Percentiles rank a stretch among this genome's conserved stretches.
Evolutionary conservation across 1,140 invertebrate genomes (phyloP).

Genomic region (Hestina assimilis): DNA sequence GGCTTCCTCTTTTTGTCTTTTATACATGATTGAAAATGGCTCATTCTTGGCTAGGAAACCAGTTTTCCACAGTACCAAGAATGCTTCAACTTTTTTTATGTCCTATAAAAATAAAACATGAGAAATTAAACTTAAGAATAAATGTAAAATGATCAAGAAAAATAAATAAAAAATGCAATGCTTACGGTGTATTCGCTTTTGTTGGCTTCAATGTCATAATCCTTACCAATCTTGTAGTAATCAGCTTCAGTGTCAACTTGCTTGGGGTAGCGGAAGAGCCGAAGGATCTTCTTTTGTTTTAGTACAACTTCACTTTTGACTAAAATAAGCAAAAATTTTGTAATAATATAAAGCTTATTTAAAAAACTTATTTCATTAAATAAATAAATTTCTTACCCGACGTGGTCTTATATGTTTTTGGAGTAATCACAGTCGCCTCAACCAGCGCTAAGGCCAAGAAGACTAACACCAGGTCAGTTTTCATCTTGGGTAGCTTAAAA

Average conservation of each 20-base stretch:
- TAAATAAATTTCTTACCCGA: constrained; percentile 37
- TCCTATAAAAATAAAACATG: not conserved
- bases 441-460: constrained; percentile 46
- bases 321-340: no score
- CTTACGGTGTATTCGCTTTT: constrained; percentile 53
- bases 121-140: not conserved
- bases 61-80: constrained; percentile 70
- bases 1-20: constrained; percentile 77
- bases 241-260: constrained; percentile 45
- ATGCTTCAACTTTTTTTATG: constrained; percentile 78
- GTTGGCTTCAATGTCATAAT: constrained; percentile 46
- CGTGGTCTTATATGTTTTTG: constrained; percentile 37
- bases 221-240: constrained; percentile 55
- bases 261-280: constrained; percentile 49
- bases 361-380: not conserved
- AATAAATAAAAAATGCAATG: not conserved
- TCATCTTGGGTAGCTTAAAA: constrained; percentile 43
- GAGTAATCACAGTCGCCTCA: constrained; percentile 31
- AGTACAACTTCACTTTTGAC: constrained; percentile 37
- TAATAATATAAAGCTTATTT: no score
- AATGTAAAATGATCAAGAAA: not conserved
- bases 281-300: constrained; percentile 53
- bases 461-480: constrained; percentile 54
- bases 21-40: constrained; percentile 79
- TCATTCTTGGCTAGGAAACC: constrained; percentile 73